phyloP scores from a whole-genome alignment of 2,888 invertebrate genomes.

The Drosophila ochracea region DNA sequence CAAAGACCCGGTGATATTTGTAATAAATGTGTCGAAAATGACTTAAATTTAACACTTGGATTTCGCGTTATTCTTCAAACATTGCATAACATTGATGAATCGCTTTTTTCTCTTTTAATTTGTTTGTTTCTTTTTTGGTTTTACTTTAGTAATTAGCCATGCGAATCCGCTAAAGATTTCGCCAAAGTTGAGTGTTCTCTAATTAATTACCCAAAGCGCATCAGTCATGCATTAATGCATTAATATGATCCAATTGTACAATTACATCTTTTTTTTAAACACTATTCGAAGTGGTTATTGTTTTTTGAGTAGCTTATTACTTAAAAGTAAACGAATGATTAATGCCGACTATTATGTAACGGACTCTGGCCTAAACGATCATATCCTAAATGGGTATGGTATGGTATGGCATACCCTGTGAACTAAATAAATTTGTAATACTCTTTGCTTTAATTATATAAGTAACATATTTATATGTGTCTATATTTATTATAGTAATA shows the following conservation, averaged over 20 bases:
- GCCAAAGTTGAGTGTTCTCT: not conserved
- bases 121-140: not conserved
- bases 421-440: conserved; percentile 1
- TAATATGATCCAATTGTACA: not conserved
- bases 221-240: not conserved
- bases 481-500: not conserved
- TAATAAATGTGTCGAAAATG: conserved; percentile 11
- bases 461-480: not conserved
- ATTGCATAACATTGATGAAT: not conserved
- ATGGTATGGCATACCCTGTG: not conserved
- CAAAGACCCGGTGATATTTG: not conserved
- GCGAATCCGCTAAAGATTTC: not conserved
- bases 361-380: not conserved
- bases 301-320: not conserved
- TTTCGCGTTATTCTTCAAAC: not conserved
- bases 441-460: not conserved
- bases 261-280: not conserved
- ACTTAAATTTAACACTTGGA: not conserved
- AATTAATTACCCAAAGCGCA: not conserved
- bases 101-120: not conserved
- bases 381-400: not conserved
- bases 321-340: not conserved
- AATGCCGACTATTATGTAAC: not conserved
- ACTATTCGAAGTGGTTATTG: not conserved
- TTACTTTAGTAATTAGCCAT: not conserved